Base-by-base conservation (phyloP, 2,113 vertebrate species). In the Austrofundulus limnaeus region DNA sequence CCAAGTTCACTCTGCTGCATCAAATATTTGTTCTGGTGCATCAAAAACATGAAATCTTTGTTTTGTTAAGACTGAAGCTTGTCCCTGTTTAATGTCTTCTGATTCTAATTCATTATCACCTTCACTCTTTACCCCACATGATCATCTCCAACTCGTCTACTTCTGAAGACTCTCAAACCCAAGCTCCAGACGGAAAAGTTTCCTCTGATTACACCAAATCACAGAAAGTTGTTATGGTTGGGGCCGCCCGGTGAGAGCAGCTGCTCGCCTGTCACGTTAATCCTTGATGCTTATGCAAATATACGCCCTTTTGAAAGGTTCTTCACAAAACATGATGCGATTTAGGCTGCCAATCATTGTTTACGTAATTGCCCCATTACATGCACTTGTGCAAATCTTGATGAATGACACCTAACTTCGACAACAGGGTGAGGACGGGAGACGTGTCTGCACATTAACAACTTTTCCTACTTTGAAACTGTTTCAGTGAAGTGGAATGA, bases 281-380 rank as follows among this genome's bases (percentile, higher is more conserved):
- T 90, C 86, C 80, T 57, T 65, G 87, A 74, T 78, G 82, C 87
- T 88, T 92, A 93, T 93, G 92, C 90, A 84, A 91, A 92, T 93
- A 69, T 52, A 77, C 82, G 83, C 86, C 72, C 84, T 91, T 88
- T 81, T 77, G 66, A 91, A 91, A 90, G 79, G 86, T 92, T 89
- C 89, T 89, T 62, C 68, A 82, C 60, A 83, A 87, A 46, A 88
- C 81, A 81, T 85, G 80, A 90, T 70, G 87, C 76, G 83, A 87
- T 92, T 90, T 72, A 77, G 77, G 58, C 86, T 91, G 91, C 83
- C 92, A 92, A 90, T 93, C 91, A 92, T 87, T 83, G 76, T 86
- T 89, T 84, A 80, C 72, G 48, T 81, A 84, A 90, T 90, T 82
- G 85, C 42, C 1, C 72, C 72, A 61, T 81, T 67, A 66, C 67